Evolutionary conservation across 2,113 vertebrate species (phyloP), one percentile per base, ranked within the genome.

Genomic region (Chinchilla lanigera): DNA sequence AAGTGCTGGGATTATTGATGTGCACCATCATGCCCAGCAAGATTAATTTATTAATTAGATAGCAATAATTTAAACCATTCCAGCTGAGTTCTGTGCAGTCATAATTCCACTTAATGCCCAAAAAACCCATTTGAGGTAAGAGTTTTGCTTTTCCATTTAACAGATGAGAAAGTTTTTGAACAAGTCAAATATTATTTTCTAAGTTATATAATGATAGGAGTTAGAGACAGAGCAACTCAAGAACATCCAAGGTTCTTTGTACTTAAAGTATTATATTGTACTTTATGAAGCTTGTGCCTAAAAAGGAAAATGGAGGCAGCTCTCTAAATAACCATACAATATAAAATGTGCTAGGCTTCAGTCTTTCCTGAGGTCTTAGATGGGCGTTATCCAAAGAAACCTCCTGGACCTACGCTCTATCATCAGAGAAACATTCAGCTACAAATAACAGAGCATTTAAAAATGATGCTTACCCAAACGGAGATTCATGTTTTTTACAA

Each of bases 31-130:
- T 75, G 5, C 11, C 41, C 12, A 26, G 38, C 10, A 75, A 75
- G 77, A 28, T 44, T 24, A 65, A 35, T 30, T 95, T 84, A 88
- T 82, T 84, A 95, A 82, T 33, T 52, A 96, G 20, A 65, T 44
- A 69, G 24, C n/a, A 81, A 44, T 38, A 75, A 28, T 54, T 77
- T 84, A 71, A 95, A 52, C 16, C 2, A 88, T 61, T 93, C 2
- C 28, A 71, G 38, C 0, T 44, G 41, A 71, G 13, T 35, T 4
- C 16, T 7, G 28, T n/a, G 20, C 4, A 50, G 50, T 89, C 38
- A 65, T 50, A 82, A 54, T 69, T 85, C 94, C 7, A 63, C 56
- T 69, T 89, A 86, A 65, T 71, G 5, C 35, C 71, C 71, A 82
- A 2, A 81, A 87, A 91, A 60, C 16, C 8, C n/a, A 10, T 47